Evolutionary conservation across 2,888 invertebrate species (phyloP), one percentile per base, ranked within the genome.

Genomic region (Pollenia griseotomentosa): DNA sequence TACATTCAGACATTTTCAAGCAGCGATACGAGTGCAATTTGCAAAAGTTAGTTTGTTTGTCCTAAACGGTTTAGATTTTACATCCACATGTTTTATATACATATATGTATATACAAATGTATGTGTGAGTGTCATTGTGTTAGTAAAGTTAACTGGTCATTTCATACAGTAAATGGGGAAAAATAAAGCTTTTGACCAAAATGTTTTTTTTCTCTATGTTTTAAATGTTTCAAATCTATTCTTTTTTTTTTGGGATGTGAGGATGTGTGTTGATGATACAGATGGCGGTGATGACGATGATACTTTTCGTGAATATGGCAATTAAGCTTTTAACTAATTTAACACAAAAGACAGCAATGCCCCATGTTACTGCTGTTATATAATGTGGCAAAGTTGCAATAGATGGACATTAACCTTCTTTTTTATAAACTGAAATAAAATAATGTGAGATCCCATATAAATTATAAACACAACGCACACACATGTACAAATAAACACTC

Each of bases 301-400:
- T 81, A 81, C 77, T 87, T 86, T 88, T 88, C 81, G 77, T 73
- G 88, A 88, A 84, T 86, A 85, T 68, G 81, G 88, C 88, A 88
- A 88, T 88, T 88, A 88, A 88, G 86, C 86, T 85, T 87, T 88
- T 88, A 86, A 85, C 83, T 88, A 88, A 88, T 88, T 88, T 87
- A 84, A 78, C 57, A 84, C 51, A 87, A 84, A 71, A 81, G 51
- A 68, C 14, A 44, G 59, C 48, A 68, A 59, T 68, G 46, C 42
- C 7, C 53, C 53, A 53, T 71, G 61, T 80, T 57, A 16, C 11
- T 81, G 80, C 14, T 71, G 19, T 71, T 66, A 73, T 79, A 68
- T 74, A 84, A 84, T 79, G 77, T 84, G 84, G 70, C 83, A 71
- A 75, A 83, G 63, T 80, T 86, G 70, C 83, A 75, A 59, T 65